phyloP scores from a whole-genome alignment of 1,140 invertebrate genomes.

The Araneus ventricosus region DNA sequence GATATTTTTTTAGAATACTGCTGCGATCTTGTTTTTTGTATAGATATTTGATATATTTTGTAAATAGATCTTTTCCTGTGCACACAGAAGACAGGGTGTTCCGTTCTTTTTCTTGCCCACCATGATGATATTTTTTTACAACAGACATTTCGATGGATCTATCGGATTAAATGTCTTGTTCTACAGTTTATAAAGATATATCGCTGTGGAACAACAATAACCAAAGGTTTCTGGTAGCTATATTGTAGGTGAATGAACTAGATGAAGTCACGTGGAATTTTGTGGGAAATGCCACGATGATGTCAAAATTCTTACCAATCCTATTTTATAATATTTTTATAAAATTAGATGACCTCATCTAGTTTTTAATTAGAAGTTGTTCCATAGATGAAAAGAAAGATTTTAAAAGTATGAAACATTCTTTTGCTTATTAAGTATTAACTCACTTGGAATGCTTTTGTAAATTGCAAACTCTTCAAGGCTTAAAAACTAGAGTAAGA shows the following conservation, averaged over 20 bases:
- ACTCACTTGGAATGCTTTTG: too few species aligned
- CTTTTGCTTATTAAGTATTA: too few species aligned
- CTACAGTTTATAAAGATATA: neutral
- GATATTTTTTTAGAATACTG: too few species aligned
- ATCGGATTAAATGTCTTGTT: neutral
- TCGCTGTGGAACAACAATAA: neutral
- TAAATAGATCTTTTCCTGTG: constrained; percentile 27
- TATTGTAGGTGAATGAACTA: neutral
- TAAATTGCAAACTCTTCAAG: too few species aligned
- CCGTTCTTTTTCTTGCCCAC: neutral
- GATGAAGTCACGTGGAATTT: neutral
- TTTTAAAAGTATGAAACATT: too few species aligned
- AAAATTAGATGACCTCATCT: too few species aligned
- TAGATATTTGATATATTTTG: constrained; percentile 38
- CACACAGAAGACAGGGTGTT: constrained; percentile 12
- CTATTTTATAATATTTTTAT: too few species aligned
- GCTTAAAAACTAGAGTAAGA: too few species aligned
- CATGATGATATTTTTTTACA: neutral
- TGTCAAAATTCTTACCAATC: too few species aligned
- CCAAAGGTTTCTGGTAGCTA: neutral
- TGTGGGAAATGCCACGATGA: neutral
- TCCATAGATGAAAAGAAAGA: too few species aligned
- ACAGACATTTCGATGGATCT: neutral
- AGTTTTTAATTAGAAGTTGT: too few species aligned
- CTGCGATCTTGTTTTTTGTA: neutral